A percentile compares a stretch with the other conserved stretches of the same genome.
Conservation (phyloP, 2,113 vertebrate genomes). For the Lampris megalopsis region DNA sequence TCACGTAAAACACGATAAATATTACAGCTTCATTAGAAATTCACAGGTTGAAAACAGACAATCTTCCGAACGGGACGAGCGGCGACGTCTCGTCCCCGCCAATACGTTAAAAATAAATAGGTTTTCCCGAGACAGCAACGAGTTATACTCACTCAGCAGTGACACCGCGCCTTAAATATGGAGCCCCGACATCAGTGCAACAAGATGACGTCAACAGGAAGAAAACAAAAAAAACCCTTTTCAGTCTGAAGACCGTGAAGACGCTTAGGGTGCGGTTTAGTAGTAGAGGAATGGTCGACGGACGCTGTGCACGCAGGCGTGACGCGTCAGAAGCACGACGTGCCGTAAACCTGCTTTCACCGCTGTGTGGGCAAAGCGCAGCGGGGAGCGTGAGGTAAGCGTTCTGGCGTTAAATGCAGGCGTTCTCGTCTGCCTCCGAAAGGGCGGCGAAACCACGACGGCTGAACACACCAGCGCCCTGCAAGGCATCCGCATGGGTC, state of each 20-base stretch:
- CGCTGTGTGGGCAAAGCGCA: constrained; percentile 52
- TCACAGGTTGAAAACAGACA: constrained; percentile 65
- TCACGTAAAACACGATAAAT: constrained; percentile 53
- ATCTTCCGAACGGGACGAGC: constrained; percentile 39
- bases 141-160: constrained; percentile 53
- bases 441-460: not conserved
- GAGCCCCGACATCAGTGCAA: constrained; percentile 68
- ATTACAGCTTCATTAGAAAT: constrained; percentile 61
- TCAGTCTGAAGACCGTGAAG: constrained; percentile 6
- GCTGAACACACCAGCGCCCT: not conserved
- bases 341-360: constrained; percentile 45
- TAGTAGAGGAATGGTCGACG: constrained; percentile 9
- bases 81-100: constrained; percentile 30
- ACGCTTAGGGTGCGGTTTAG: constrained; percentile 56
- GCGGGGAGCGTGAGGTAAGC: constrained; percentile 58
- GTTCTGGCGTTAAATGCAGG: constrained; percentile 8
- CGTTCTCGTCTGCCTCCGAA: constrained; percentile 7
- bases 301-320: constrained; percentile 33
- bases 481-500: not conserved
- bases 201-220: not conserved
- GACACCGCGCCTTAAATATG: constrained; percentile 55
- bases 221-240: not conserved
- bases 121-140: constrained; percentile 40
- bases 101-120: constrained; percentile 52
- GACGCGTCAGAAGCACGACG: constrained; percentile 43